Conservation (phyloP, 2,113 vertebrate genomes). For the Poeciliopsis turrubarensis region DNA sequence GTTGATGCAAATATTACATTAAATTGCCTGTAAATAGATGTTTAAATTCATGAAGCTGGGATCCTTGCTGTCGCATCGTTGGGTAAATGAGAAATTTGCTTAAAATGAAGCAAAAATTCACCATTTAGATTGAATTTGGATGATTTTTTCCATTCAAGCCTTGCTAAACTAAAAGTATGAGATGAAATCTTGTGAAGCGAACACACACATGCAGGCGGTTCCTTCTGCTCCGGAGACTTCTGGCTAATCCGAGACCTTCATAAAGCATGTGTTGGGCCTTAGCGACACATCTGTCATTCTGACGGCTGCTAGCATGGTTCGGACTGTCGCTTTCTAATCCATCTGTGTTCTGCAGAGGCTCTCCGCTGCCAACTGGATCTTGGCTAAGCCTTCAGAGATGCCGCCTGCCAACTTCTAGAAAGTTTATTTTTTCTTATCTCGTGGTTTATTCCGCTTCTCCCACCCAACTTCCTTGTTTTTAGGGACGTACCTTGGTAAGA, state of each 20-base stretch:
- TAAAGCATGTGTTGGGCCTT: conserved; percentile 71
- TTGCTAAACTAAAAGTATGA: conserved; percentile 14
- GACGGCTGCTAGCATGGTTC: conserved; percentile 60
- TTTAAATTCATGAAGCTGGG: conserved; percentile 4
- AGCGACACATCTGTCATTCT: conserved; percentile 72
- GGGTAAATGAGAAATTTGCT: conserved; percentile 30
- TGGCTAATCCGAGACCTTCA: conserved; percentile 72
- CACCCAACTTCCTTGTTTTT: neutral
- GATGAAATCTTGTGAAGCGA: conserved; percentile 33
- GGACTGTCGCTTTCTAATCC: conserved; percentile 69
- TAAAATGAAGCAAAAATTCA: conserved; percentile 6
- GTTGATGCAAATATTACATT: conserved; percentile 51
- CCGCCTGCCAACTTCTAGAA: conserved; percentile 56
- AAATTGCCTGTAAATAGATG: conserved; percentile 58
- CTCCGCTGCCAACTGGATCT: conserved; percentile 67
- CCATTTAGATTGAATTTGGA: conserved; percentile 11
- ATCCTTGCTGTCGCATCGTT: conserved; percentile 1
- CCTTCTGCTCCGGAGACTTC: conserved; percentile 41
- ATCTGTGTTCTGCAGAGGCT: conserved; percentile 68
- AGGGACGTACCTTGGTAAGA: conserved; percentile 29
- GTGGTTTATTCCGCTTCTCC: conserved; percentile 33
- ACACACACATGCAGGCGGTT: conserved; percentile 9
- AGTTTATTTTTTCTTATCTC: conserved; percentile 58
- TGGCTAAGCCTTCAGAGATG: conserved; percentile 68
- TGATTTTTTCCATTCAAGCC: conserved; percentile 31